These are phyloP conservation scores for Drosophila kokeensis DNA, from an alignment of 2,888 invertebrate species.

Conservation along the genomic window DNA sequence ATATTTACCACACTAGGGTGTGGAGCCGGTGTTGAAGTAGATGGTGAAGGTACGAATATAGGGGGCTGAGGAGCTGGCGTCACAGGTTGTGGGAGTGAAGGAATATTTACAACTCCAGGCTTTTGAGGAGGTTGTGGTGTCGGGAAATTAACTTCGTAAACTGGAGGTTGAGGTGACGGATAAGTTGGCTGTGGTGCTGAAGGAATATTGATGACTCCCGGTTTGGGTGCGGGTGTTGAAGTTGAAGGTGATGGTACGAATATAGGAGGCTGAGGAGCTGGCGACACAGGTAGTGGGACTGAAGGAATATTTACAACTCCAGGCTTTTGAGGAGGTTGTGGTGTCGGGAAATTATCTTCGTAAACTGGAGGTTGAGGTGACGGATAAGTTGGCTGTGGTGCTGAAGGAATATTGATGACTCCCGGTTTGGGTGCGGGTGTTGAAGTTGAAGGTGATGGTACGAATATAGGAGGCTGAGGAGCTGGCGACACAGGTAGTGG, in stretches of 20 bases:
- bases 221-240: too few species aligned
- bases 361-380: conserved; percentile 17
- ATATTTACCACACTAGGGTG: conserved; percentile 40
- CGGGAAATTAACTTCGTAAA: conserved; percentile 53
- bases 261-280: conserved; percentile 23
- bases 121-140: conserved; percentile 7
- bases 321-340: conserved; percentile 13
- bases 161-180: conserved; percentile 19
- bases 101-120: conserved; percentile 43
- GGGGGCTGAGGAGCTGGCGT: conserved; percentile 28
- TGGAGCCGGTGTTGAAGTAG: conserved; percentile 9
- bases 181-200: too few species aligned
- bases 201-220: too few species aligned
- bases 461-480: conserved; percentile 25
- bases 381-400: conserved; percentile 29
- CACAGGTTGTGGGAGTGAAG: conserved; percentile 22
- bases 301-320: conserved; percentile 47
- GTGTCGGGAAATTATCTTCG: conserved; percentile 53
- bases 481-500: conserved; percentile 15
- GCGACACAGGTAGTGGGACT: conserved; percentile 10
- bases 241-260: too few species aligned
- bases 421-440: conserved; percentile 33
- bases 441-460: conserved; percentile 12
- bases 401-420: conserved; percentile 35
- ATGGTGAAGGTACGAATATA: conserved; percentile 23